Percentiles rank a stretch among this genome's conserved stretches.
Evolutionary conservation across 2,888 invertebrate genomes (phyloP).

Genomic region (Conistra vaccinii): DNA sequence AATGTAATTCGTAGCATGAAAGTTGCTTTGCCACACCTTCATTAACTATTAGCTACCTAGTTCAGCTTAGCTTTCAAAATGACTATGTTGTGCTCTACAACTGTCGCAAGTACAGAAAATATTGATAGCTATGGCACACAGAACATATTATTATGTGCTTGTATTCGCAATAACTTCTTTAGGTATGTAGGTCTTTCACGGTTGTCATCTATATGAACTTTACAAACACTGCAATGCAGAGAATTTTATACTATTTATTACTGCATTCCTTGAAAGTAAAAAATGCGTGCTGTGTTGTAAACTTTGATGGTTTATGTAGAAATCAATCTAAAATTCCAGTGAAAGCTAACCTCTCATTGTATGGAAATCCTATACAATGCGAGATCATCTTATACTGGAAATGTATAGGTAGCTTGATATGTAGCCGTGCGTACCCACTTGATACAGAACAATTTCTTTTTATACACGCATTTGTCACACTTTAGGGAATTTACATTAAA

Average conservation of each 20-base stretch:
- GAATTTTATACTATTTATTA: background rate
- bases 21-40: background rate
- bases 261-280: background rate
- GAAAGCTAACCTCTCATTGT: too few relatives aligned
- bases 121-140: background rate
- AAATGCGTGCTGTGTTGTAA: background rate
- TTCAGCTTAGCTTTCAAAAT: slow-evolving; percentile 11
- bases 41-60: background rate
- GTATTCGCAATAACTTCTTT: background rate
- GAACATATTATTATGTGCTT: background rate
- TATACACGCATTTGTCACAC: background rate
- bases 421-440: background rate
- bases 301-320: background rate
- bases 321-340: too few relatives aligned
- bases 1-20: background rate
- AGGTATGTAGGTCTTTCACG: slow-evolving; percentile 5
- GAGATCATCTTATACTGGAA: too few relatives aligned
- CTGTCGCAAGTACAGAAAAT: slow-evolving; percentile 8
- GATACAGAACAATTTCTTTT: background rate
- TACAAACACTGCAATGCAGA: background rate
- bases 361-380: too few relatives aligned
- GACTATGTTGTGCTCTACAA: background rate
- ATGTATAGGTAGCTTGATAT: too few relatives aligned
- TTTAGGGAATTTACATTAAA: background rate
- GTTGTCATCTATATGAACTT: background rate